Evolutionary conservation across 2,113 vertebrate genomes (phyloP), one percentile per base, ranked within the genome.

Genomic region (Oryzias javanicus): DNA sequence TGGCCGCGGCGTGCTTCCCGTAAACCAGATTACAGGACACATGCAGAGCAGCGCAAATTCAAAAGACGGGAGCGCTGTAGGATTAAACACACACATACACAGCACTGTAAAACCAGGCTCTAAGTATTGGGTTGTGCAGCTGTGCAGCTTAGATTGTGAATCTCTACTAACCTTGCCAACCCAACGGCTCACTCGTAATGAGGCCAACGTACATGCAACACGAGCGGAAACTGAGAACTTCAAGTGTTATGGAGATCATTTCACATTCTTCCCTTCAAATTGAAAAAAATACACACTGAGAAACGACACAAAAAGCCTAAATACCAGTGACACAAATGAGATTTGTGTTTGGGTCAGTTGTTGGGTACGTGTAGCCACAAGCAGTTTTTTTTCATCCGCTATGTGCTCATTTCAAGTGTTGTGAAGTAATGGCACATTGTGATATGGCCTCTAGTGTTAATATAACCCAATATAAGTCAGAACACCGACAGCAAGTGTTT

Each of bases 91-190:
- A 64, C 63, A 50, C 59, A 54, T 10, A 40, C 69, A 76, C 74
- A 60, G 42, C 55, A 78, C 24, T 35, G 42, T 57, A 57, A 79
- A 81, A 70, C 29, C 49, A 54, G 63, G 59, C 66, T 78, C 72
- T 78, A 73, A 74, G 57, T 52, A 45, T 29, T 58, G 48, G 73
- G 78, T 46, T 22, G 45, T 78, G 73, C 82, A 86, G 78, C 79
- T 86, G 83, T 53, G 73, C 42, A 56, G 46, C 76, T 77, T 57
- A 65, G 80, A 85, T 89, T 83, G 84, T 78, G 67, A 83, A 83
- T 89, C 82, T 82, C 75, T 72, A 89, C 84, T 88, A 86, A 89
- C 84, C 76, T 78, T 55, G 52, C 74, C 63, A 84, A 85, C 82
- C 73, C 79, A 81, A 86, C 69, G 75, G 54, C 79, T 69, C 73